Evolutionary conservation across 2,113 vertebrate genomes (phyloP), one percentile per base, ranked within the genome.

Genomic region (Scytalopus superciliaris): DNA sequence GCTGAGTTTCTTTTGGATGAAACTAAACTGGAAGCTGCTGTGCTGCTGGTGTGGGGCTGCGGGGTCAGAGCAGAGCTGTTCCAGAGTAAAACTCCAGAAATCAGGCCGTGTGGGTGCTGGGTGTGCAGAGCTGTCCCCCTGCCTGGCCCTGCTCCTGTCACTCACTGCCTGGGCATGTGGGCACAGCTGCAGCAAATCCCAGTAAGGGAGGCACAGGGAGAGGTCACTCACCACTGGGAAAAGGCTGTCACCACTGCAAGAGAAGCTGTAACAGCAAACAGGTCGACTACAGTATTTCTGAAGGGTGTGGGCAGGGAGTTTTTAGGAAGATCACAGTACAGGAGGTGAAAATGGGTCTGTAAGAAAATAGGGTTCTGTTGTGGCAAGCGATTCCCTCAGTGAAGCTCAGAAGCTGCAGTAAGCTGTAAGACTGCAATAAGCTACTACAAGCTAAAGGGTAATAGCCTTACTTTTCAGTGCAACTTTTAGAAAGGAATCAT

Each of bases 61-160:
- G 76, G 31, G 37, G 22, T 57, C 52, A 35, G 27, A 33, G 37
- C 4, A 63, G 64, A 74, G 23, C 49, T 64, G 39, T 33, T 83
- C 52, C 39, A 40, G 23, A 60, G 7, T 6, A 8, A 72, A n/a
- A n/a, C 19, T 60, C 42, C 23, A 21, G 9, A 19, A 55, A 23
- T 1, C 10, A 1, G n/a, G 2, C 49, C 10, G 0, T 19, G n/a
- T 28, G 1, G 2, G 4, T 59, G 12, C 10, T 7, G 31, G 35
- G 33, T 31, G 42, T 45, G 45, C 45, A 45, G 45, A 45, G 19
- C 45, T 21, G 45, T 45, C 45, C 10, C 21, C 10, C 45, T 67
- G 28, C 33, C 47, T 21, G 21, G 12, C 30, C 40, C 70, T 7
- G 1, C 33, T 66, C 25, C 45, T 31, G 4, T 44, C 19, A 1